Percentiles rank a stretch among this genome's conserved stretches.
Evolutionary conservation across 2,888 invertebrate species (phyloP).

Genomic region (Meliscaeva auricollis): DNA sequence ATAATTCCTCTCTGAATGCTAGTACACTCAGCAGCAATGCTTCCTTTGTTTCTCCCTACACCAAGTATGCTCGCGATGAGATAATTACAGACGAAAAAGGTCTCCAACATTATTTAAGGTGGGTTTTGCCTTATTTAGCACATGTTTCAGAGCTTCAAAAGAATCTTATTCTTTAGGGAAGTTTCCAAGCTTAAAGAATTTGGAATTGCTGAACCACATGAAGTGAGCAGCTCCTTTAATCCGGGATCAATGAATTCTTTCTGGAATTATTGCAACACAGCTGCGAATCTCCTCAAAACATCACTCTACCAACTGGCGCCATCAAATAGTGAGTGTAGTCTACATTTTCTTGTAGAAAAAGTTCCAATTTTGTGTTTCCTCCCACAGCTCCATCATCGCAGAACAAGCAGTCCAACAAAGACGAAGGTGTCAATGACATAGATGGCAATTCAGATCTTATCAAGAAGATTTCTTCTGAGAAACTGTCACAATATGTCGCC

Average conservation of each 20-base stretch:
- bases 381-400: slow-evolving; percentile 79
- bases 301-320: slow-evolving; percentile 83
- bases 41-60: slow-evolving; percentile 81
- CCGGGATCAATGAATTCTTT: slow-evolving; percentile 81
- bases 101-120: slow-evolving; percentile 84
- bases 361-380: neutral
- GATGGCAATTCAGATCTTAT: slow-evolving; percentile 83
- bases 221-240: slow-evolving; percentile 78
- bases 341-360: neutral
- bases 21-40: slow-evolving; percentile 80
- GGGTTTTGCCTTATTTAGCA: neutral
- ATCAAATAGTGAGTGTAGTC: slow-evolving; percentile 77
- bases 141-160: neutral
- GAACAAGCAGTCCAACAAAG: slow-evolving; percentile 80
- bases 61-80: slow-evolving; percentile 82
- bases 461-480: slow-evolving; percentile 85
- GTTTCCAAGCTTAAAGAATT: slow-evolving; percentile 79
- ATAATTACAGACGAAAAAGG: slow-evolving; percentile 85
- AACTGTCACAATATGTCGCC: slow-evolving; percentile 91
- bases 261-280: slow-evolving; percentile 84
- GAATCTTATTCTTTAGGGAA: slow-evolving; percentile 75
- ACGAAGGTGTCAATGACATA: slow-evolving; percentile 81
- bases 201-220: slow-evolving; percentile 79
- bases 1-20: slow-evolving; percentile 79
- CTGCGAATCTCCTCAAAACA: slow-evolving; percentile 82